Conservation (phyloP, 2,888 invertebrate genomes). For the Pardosa pseudoannulata region DNA sequence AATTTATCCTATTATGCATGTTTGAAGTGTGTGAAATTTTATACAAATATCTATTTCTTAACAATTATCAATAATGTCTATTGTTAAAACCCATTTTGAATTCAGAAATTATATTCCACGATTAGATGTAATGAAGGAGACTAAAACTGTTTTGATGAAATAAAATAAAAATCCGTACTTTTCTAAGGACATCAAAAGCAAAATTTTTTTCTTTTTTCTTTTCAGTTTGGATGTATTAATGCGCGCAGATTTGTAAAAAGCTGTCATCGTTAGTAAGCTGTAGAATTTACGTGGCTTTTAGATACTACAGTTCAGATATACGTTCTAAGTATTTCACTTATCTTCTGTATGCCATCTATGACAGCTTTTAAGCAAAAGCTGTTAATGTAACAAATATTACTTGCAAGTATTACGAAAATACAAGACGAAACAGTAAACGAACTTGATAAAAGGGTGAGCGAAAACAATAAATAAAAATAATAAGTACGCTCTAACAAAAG, state of each 20-base stretch:
- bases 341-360: slow-evolving; percentile 50
- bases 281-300: slow-evolving; percentile 61
- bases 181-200: slow-evolving; percentile 49
- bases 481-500: slow-evolving; percentile 26
- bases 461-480: slow-evolving; percentile 26
- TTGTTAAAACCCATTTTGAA: too few relatives aligned
- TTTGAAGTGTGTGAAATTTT: too few relatives aligned
- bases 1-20: too few relatives aligned
- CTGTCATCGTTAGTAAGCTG: slow-evolving; percentile 70
- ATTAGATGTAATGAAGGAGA: too few relatives aligned
- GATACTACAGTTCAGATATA: slow-evolving; percentile 63
- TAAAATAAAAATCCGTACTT: neutral
- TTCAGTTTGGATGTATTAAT: slow-evolving; percentile 57
- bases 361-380: slow-evolving; percentile 61
- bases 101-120: too few relatives aligned
- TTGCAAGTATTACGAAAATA: slow-evolving; percentile 59
- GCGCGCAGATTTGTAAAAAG: slow-evolving; percentile 32
- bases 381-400: slow-evolving; percentile 61
- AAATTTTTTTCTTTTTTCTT: slow-evolving; percentile 35
- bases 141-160: too few relatives aligned
- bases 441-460: slow-evolving; percentile 25
- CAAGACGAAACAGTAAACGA: slow-evolving; percentile 31
- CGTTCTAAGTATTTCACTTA: slow-evolving; percentile 64
- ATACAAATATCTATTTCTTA: too few relatives aligned
- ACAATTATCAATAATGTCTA: too few relatives aligned